Evolutionary conservation across 2,797 vertebrate genomes (phyloP).

Genomic region (Orestias chungarensis): DNA sequence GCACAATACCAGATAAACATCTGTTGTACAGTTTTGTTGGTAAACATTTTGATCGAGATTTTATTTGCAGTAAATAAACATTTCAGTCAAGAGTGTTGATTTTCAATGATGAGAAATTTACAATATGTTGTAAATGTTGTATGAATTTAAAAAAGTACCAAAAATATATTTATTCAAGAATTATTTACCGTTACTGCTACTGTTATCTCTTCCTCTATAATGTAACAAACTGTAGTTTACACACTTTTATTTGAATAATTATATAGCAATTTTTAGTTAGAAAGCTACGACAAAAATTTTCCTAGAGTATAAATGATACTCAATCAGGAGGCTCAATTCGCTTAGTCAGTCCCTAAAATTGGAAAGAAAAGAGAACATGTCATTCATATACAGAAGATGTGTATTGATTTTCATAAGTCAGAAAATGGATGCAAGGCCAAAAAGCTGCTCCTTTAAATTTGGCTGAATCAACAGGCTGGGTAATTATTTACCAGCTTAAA

Average conservation of each 20-base stretch:
- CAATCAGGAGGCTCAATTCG: neutral
- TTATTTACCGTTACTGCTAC: neutral
- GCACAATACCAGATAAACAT: neutral
- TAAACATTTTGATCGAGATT: neutral
- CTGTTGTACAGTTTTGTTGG: neutral
- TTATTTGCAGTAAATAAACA: neutral
- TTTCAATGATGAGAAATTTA: neutral
- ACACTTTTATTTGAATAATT: neutral
- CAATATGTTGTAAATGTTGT: neutral
- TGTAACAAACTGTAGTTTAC: neutral
- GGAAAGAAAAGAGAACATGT: neutral
- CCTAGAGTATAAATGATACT: neutral
- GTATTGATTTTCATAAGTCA: neutral
- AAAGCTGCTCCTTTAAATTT: neutral
- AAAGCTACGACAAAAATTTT: neutral
- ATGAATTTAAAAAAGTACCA: too few relatives aligned
- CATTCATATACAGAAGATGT: neutral
- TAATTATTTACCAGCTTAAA: neutral
- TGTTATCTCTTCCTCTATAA: neutral
- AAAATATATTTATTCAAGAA: too few relatives aligned
- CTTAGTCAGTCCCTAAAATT: neutral
- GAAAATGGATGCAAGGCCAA: neutral
- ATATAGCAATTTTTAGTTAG: neutral
- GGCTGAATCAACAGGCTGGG: neutral
- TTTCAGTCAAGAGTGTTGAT: neutral